Base-by-base conservation (phyloP, 2,797 vertebrate genomes). In the Pyrocephalus nanus region DNA sequence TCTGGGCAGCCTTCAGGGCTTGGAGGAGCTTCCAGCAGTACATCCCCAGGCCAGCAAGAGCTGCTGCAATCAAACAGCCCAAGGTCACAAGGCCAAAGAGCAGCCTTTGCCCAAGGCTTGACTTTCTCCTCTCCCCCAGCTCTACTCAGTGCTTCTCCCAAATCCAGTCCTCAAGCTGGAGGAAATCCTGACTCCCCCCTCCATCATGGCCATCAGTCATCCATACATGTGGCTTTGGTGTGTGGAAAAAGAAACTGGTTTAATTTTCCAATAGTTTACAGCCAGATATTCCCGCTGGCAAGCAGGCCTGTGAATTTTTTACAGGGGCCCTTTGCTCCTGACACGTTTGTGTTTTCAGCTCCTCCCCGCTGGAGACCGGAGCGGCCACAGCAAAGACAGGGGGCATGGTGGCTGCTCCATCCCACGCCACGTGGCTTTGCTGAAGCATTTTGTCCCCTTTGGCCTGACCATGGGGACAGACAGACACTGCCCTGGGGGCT, bases 251-350 rank as follows among this genome's bases (percentile, higher is more conserved):
- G 65, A 74, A 80, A 89, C 32, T 2, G 1, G 32, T 80, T 91
- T 50, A 47, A 94, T 91, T 94, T 96, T 96, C 96, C 94, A 90
- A 10, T 1, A 45, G 70, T 64, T 91, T 86, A 83, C 27, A 45
- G 84, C 92, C 96, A 96, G 87, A 66, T 79, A 89, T 73, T 86
- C 64, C 87, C 74, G 84, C 64, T 95, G 89, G 91, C 87, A 89
- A 11, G 3, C 12, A 29, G 60, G 85, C 48, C 36, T 64, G 74
- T 9, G 48, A 55, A 53, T 88, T 74, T 95, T 84, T 92, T 76
- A 54, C 1, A 0, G 91, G 77, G 91, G 84, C 87, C 94, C 89
- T 94, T 91, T 11, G 10, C 87, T 92, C 85, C 78, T 74, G 20
- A 15, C 0, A 1, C 10, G 0, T 42, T 85, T 32, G 77, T 70